A percentile compares a stretch with the other conserved stretches of the same genome.
Conservation (phyloP, 2,797 vertebrate species). For the Champsocephalus gunnari region DNA sequence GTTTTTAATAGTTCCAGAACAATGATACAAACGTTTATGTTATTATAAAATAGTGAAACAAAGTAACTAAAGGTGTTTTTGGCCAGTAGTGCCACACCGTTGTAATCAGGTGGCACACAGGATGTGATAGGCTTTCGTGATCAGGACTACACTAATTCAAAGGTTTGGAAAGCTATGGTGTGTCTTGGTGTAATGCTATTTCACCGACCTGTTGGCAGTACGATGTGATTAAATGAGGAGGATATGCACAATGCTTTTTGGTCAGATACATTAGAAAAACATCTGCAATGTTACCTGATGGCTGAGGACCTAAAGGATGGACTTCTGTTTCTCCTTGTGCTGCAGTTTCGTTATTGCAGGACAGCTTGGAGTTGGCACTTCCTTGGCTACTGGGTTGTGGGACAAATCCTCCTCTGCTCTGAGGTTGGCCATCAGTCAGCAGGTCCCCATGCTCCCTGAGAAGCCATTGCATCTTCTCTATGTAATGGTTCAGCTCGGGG, state of each 20-base stretch:
- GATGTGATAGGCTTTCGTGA: not conserved
- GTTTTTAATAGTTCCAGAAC: constrained; percentile 1
- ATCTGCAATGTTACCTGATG: constrained; percentile 64
- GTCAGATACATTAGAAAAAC: not conserved
- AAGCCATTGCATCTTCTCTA: constrained; percentile 91
- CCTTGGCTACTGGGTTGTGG: constrained; percentile 82
- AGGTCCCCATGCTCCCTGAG: constrained; percentile 91
- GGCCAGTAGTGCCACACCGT: not conserved
- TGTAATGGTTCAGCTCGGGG: constrained; percentile 91
- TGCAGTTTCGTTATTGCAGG: constrained; percentile 82
- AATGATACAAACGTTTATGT: not conserved
- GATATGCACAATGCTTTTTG: not conserved
- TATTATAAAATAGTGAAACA: not conserved
- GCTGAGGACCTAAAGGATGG: constrained; percentile 34
- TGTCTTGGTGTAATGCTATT: not conserved
- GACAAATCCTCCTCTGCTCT: constrained; percentile 84
- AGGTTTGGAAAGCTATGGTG: not conserved
- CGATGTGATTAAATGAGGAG: not conserved
- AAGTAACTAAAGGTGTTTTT: not conserved
- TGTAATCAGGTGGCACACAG: not conserved
- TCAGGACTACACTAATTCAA: not conserved
- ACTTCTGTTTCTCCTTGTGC: constrained; percentile 79
- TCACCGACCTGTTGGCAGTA: not conserved
- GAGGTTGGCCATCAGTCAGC: constrained; percentile 87
- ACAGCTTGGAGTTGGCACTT: constrained; percentile 81